Evolutionary conservation across 2,113 vertebrate species (phyloP), one percentile per base, ranked within the genome.

Genomic region (Indri indri): DNA sequence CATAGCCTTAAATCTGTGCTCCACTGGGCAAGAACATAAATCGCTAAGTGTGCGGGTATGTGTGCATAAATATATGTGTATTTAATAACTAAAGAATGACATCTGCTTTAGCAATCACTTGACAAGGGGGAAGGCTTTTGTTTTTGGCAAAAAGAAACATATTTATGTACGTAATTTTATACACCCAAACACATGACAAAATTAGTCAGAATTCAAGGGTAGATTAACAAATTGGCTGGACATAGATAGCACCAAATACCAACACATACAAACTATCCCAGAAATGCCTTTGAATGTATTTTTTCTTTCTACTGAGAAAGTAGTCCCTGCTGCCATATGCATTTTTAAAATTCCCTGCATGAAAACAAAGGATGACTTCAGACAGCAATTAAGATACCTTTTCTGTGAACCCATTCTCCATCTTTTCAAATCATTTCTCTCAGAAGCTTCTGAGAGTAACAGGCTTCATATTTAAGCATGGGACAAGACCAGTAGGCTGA

Each of bases 111-210:
- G 70, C 84, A 65, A 37, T 81, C 82, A 79, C 37, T 85, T 97
- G 86, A 98, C 74, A 96, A 97, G 66, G 52, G 94, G 84, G 95
- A 93, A 97, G 50, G 84, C 71, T 92, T 97, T 96, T 96, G 93
- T 98, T 98, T 98, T 98, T 97, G 97, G 96, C 97, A 97, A 98
- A 96, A 95, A 86, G 65, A 37, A 54, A 95, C 32, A 30, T 30
- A 10, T 54, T 42, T 84, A 8, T 82, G 5, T 40, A 8, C 73
- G 2, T 61, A 73, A 79, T 50, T 86, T 90, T 79, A 92, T 91
- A 97, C 27, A 96, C 76, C 97, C 90, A 96, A 96, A 81, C 85
- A 90, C 66, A 92, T 79, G 96, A 93, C 68, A 61, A 74, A 54
- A 97, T 90, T n/a, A 70, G 86, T 92, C 82, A 95, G 76, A 95